phyloP scores from a whole-genome alignment of 1,140 invertebrate genomes.

The Anadara kagoshimensis region DNA sequence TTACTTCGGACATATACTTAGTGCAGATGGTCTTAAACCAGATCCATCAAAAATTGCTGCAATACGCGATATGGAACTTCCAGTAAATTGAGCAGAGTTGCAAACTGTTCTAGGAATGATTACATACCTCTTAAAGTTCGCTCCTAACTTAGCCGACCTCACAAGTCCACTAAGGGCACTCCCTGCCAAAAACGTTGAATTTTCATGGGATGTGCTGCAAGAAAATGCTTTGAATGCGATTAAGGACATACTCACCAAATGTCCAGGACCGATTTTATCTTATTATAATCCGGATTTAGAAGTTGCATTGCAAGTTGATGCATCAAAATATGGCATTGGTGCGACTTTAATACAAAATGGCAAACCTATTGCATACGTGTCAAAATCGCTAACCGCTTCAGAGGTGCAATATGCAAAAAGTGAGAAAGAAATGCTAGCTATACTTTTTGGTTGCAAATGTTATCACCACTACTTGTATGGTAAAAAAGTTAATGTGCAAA shows the following conservation, averaged over 20 bases:
- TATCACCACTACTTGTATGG: slow-evolving; percentile 74
- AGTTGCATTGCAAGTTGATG: slow-evolving; percentile 26
- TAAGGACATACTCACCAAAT: slow-evolving; percentile 23
- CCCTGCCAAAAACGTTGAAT: slow-evolving; percentile 35
- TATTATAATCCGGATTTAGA: slow-evolving; percentile 20
- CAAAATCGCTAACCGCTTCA: no score
- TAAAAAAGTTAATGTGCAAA: slow-evolving; percentile 36
- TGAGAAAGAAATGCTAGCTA: no score
- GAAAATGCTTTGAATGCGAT: slow-evolving; percentile 7
- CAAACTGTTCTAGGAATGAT: no score
- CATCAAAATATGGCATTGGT: slow-evolving; percentile 66
- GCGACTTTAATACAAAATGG: slow-evolving; percentile 72
- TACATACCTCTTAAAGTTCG: slow-evolving; percentile 24
- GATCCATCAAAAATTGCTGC: slow-evolving; percentile 69
- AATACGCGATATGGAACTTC: slow-evolving; percentile 44
- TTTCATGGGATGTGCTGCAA: slow-evolving; percentile 52
- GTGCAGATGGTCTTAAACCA: slow-evolving; percentile 35
- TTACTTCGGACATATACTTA: slow-evolving; percentile 51
- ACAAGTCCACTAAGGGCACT: slow-evolving; percentile 8
- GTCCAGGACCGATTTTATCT: slow-evolving; percentile 17
- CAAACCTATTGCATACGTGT: slow-evolving; percentile 59
- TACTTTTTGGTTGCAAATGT: no score
- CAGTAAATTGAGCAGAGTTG: slow-evolving; percentile 5
- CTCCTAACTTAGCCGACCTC: slow-evolving; percentile 21
- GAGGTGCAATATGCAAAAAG: no score